These are phyloP conservation scores for Barypeithes pellucidus DNA, from an alignment of 2,888 invertebrate species.

Conservation along the genomic window DNA sequence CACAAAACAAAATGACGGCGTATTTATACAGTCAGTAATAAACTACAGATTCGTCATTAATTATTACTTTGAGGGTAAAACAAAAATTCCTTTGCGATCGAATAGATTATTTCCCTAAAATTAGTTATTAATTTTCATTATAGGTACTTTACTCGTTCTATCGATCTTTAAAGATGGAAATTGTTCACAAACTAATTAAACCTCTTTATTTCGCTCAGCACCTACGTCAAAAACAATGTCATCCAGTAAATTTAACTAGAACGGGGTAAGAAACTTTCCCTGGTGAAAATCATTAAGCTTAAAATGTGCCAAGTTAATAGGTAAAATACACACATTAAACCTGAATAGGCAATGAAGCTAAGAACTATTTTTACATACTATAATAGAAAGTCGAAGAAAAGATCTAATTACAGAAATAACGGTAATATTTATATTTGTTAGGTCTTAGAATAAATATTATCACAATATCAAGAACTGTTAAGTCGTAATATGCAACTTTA, in stretches of 20 bases:
- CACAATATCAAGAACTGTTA: too few relatives aligned
- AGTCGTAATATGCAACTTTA: too few relatives aligned
- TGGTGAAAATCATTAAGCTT: neutral
- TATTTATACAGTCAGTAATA: too few relatives aligned
- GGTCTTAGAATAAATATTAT: too few relatives aligned
- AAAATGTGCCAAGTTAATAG: neutral
- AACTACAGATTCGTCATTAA: too few relatives aligned
- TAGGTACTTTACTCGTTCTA: neutral
- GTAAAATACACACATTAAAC: neutral
- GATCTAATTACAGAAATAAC: too few relatives aligned
- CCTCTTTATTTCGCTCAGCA: slow-evolving; percentile 19
- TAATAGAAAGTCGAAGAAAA: too few relatives aligned
- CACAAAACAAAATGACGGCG: too few relatives aligned
- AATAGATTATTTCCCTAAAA: neutral
- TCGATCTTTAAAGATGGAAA: neutral
- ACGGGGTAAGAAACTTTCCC: neutral
- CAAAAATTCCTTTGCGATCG: too few relatives aligned
- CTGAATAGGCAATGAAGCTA: neutral
- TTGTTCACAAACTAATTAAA: slow-evolving; percentile 38
- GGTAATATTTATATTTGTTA: too few relatives aligned
- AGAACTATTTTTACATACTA: too few relatives aligned
- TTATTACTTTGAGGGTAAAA: too few relatives aligned
- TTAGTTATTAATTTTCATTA: neutral
- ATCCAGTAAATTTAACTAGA: slow-evolving; percentile 3
- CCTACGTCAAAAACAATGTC: slow-evolving; percentile 30